Base-by-base conservation (phyloP, 2,888 invertebrate genomes). In the Bhutanitis thaidina region DNA sequence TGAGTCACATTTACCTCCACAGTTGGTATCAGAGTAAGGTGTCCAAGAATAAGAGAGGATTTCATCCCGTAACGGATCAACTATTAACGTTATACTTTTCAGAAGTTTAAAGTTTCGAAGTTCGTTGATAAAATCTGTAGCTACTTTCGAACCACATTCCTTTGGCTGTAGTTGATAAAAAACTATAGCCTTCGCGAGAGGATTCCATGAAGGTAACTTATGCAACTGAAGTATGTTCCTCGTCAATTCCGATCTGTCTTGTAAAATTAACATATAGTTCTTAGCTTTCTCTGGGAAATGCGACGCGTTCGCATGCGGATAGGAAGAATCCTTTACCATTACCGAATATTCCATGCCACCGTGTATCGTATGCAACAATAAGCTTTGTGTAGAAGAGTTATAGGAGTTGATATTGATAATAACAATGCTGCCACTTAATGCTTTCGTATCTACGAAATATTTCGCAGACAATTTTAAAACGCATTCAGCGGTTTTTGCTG, bases 231-330 rank as follows among this genome's bases (percentile, higher is more conserved):
- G 62, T 67, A 90, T 86, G 68, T 90, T 85, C 60, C 83, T 75
- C 57, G 65, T 73, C 36, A 90, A 68, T 63, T 90, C 89, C 38
- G 75, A 72, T 73, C 83, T 84, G 55, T 85, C 80, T 70, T 90
- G 88, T 56, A 90, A 74, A 73, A 90, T 82, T 73, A 90, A 73
- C 85, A 90, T 83, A 71, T 90, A 90, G 77, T 90, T 90, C 74
- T 90, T 89, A 51, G 90, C 90, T 74, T 86, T 90, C 71, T 90
- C 90, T 13, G 84, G 88, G 57, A 90, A 90, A 73, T 90, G 90
- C 32, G 90, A 88, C 47, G 90, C 90, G 68, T 90, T 90, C 48
- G 80, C 82, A 64, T 90, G 90, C 54, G 72, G 75, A 53, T 80
- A 84, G 62, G 77, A 82, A 58, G 89, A 88, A 68, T 90, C 87